Conservation (phyloP, 2,888 invertebrate genomes). For the Urechis unicinctus region DNA sequence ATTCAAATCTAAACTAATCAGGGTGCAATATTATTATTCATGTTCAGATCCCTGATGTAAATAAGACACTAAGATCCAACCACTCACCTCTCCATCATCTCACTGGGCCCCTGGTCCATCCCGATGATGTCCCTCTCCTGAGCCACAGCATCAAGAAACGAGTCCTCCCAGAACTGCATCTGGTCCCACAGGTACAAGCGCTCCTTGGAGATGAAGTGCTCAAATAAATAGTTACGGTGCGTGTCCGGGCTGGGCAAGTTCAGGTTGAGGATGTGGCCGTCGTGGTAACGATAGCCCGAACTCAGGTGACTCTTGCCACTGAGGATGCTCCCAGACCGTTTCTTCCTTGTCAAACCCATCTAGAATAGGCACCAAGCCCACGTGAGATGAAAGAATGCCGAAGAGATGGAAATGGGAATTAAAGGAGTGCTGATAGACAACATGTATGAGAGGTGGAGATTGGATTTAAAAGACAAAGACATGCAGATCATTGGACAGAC, state of each 20-base stretch:
- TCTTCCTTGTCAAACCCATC: conserved; percentile 53
- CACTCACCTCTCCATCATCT: conserved; percentile 93
- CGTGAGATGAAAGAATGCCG: not conserved
- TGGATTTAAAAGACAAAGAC: not conserved
- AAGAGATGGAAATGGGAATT: not conserved
- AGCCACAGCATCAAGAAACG: conserved; percentile 91
- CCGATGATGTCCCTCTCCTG: conserved; percentile 97
- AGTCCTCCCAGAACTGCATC: conserved; percentile 91
- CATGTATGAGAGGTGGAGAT: too few relatives aligned
- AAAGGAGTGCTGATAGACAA: too few relatives aligned
- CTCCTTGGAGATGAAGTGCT: conserved; percentile 66
- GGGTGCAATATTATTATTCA: too few relatives aligned
- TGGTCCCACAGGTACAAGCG: conserved; percentile 91
- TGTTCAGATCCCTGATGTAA: too few relatives aligned
- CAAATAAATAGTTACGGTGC: conserved; percentile 83
- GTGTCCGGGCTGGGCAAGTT: conserved; percentile 86
- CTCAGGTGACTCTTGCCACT: conserved; percentile 85
- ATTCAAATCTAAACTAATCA: too few relatives aligned
- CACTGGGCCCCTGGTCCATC: conserved; percentile 98
- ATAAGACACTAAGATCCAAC: too few relatives aligned
- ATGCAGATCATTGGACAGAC: not conserved
- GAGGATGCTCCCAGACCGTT: conserved; percentile 79
- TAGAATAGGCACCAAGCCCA: too few relatives aligned
- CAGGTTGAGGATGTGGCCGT: conserved; percentile 73
- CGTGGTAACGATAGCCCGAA: conserved; percentile 78